phyloP scores from a whole-genome alignment of 1,140 invertebrate genomes.

The Tetragonula clypearis region DNA sequence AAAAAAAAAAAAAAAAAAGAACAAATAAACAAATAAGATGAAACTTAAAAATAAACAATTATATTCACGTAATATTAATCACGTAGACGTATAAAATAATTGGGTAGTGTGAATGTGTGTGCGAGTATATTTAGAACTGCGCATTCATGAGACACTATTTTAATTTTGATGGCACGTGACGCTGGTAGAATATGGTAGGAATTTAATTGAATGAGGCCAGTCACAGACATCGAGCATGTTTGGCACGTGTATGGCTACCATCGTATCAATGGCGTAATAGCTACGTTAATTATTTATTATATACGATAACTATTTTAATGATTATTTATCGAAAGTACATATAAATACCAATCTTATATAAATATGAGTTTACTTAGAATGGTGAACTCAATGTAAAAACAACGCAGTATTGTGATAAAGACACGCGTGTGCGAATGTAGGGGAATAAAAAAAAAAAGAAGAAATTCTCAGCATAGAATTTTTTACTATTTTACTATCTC shows the following conservation, averaged over 20 bases:
- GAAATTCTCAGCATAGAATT: constrained; percentile 12
- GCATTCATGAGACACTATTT: neutral
- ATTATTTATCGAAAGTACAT: constrained; percentile 58
- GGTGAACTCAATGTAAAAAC: constrained; percentile 27
- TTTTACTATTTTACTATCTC: neutral
- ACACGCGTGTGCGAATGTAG: neutral
- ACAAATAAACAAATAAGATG: neutral
- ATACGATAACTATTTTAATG: constrained; percentile 58
- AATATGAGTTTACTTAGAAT: neutral
- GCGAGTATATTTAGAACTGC: neutral
- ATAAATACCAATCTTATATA: constrained; percentile 33
- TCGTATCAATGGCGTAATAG: constrained; percentile 22
- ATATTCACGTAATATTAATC: constrained; percentile 1
- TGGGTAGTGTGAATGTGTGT: neutral
- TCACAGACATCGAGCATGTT: neutral
- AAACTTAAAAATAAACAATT: constrained; percentile 4
- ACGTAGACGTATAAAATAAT: neutral
- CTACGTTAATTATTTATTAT: constrained; percentile 60
- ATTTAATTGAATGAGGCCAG: neutral
- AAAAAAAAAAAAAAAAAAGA: neutral
- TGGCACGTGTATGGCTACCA: neutral
- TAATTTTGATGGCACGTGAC: neutral
- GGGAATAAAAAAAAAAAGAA: neutral
- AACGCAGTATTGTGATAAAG: constrained; percentile 61
- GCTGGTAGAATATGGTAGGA: neutral